These are phyloP conservation scores for Glareola pratincola DNA, from an alignment of 2,113 vertebrate species.

Conservation along the genomic window DNA sequence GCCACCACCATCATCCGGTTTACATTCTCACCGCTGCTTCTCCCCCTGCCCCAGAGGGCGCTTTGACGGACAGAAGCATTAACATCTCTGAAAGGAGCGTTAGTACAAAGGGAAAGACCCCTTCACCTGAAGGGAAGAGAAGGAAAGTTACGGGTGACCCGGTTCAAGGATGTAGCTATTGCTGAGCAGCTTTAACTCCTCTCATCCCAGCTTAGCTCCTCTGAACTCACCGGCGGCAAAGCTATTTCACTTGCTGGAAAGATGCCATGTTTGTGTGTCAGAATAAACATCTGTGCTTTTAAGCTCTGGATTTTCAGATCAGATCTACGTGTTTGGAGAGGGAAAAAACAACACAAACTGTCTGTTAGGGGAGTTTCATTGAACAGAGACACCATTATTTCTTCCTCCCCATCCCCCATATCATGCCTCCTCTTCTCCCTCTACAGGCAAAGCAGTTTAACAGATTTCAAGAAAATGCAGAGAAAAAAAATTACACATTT, in stretches of 20 bases:
- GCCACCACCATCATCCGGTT: not conserved
- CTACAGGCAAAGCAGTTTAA: not conserved
- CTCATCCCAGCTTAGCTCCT: conserved; percentile 63
- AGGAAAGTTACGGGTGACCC: conserved; percentile 44
- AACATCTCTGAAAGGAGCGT: conserved; percentile 37
- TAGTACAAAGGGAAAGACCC: not conserved
- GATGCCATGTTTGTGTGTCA: not conserved
- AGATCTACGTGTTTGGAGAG: not conserved
- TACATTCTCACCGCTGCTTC: too few species aligned
- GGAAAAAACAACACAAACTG: not conserved
- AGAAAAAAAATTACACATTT: not conserved
- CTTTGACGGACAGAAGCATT: not conserved
- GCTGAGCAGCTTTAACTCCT: conserved; percentile 67
- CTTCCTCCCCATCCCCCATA: not conserved
- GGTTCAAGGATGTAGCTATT: conserved; percentile 49
- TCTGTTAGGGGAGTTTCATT: not conserved
- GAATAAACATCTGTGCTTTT: conserved; percentile 21
- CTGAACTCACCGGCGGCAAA: not conserved
- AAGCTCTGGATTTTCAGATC: not conserved
- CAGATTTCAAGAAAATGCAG: not conserved
- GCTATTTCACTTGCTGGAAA: not conserved
- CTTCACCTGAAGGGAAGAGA: conserved; percentile 49
- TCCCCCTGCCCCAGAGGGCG: not conserved
- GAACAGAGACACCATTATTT: not conserved
- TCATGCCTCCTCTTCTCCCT: not conserved